Conservation (phyloP, 2,888 invertebrate genomes). For the Bombylius major region DNA sequence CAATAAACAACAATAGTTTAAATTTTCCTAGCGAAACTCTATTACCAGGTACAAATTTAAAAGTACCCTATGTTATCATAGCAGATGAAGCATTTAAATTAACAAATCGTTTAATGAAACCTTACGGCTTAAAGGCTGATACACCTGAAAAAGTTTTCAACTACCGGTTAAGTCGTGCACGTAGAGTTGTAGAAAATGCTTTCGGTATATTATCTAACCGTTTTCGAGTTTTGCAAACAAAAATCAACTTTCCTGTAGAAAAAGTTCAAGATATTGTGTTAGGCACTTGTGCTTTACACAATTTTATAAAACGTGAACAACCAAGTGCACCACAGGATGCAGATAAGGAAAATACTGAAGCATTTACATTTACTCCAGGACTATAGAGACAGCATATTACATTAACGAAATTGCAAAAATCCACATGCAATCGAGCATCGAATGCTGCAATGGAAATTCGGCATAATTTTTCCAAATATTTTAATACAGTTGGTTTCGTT, state of each 20-base stretch:
- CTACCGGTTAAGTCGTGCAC: not conserved
- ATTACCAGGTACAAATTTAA: constrained; percentile 3
- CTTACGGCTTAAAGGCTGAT: not conserved
- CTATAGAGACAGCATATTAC: not conserved
- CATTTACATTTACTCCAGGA: not conserved
- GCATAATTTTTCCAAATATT: not conserved
- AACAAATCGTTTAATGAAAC: constrained; percentile 9
- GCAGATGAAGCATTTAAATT: constrained; percentile 12
- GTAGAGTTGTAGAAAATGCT: not conserved
- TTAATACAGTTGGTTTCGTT: not conserved
- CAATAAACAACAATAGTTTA: not conserved
- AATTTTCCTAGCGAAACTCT: constrained; percentile 6
- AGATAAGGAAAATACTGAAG: not conserved
- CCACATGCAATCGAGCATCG: not conserved
- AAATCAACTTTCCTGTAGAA: not conserved
- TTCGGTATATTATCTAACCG: not conserved
- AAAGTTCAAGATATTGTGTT: not conserved
- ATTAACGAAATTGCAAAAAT: not conserved
- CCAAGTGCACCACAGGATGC: not conserved
- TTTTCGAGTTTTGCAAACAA: not conserved
- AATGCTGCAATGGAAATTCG: not conserved
- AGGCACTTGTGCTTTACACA: not conserved
- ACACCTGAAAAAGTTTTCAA: not conserved
- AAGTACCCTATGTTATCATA: constrained; percentile 8
- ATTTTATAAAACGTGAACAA: not conserved